Evolutionary conservation across 2,113 vertebrate genomes (phyloP).

Genomic region (Fulica atra): DNA sequence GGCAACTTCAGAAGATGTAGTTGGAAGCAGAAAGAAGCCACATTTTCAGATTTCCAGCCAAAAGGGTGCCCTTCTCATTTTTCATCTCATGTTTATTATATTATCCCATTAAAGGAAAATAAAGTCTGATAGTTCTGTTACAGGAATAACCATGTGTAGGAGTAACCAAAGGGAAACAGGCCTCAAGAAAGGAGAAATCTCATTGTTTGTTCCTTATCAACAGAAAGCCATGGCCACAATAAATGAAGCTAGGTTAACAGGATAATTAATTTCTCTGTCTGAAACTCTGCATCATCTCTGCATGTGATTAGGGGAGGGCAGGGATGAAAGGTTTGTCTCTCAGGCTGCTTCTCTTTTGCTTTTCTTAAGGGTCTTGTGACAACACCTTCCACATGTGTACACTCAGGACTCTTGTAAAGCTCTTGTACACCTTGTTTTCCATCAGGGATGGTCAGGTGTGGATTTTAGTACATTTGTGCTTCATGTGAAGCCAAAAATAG

Average conservation of each 20-base stretch:
- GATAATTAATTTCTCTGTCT: background rate
- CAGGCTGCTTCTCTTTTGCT: background rate
- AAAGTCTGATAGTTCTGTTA: background rate
- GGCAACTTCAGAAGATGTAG: background rate
- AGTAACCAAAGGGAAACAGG: background rate
- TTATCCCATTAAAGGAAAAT: background rate
- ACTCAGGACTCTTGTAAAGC: background rate
- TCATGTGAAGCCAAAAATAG: background rate
- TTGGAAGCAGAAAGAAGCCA: background rate
- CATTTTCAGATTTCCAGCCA: conserved; percentile 15
- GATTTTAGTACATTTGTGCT: background rate
- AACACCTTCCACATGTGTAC: background rate
- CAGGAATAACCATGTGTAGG: background rate
- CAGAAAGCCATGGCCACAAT: background rate
- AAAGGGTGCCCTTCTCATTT: background rate
- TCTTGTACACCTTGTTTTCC: background rate
- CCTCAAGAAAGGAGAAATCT: background rate
- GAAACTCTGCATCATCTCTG: background rate
- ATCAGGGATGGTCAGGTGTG: fast-evolving
- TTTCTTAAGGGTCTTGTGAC: conserved; percentile 3
- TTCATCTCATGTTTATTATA: conserved; percentile 20
- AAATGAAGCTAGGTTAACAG: background rate
- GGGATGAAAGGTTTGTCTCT: background rate
- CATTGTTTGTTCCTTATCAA: conserved; percentile 12
- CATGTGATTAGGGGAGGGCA: background rate